Percentiles rank a stretch among this genome's conserved stretches.
These are phyloP conservation scores for Iselma pallidipennis DNA, from an alignment of 2,888 invertebrate genomes.

Conservation along the genomic window DNA sequence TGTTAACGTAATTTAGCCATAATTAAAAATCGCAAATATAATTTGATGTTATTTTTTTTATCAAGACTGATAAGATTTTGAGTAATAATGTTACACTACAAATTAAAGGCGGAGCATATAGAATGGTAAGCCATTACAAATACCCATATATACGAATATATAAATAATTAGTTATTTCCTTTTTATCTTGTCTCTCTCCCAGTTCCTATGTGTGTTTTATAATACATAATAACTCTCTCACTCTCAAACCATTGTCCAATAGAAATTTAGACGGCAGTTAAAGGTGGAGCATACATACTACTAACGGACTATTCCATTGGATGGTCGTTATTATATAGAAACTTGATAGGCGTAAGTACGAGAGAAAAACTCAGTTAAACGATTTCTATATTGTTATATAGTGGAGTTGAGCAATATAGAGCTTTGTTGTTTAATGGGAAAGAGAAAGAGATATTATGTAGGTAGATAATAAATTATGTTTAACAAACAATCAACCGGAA, in stretches of 20 bases:
- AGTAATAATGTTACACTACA: too few species aligned
- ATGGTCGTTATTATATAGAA: constrained; percentile 29
- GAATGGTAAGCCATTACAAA: background rate
- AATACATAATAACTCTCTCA: constrained; percentile 18
- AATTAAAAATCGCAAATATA: too few species aligned
- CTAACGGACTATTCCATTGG: constrained; percentile 37
- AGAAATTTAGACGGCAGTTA: constrained; percentile 41
- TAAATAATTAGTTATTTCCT: constrained; percentile 36
- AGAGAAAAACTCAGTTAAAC: constrained; percentile 28
- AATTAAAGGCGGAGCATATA: background rate
- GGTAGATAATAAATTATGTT: too few species aligned
- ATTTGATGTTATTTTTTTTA: too few species aligned
- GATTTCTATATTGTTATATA: background rate
- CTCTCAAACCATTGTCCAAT: constrained; percentile 36
- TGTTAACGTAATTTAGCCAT: too few species aligned
- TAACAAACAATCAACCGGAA: too few species aligned
- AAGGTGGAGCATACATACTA: constrained; percentile 42
- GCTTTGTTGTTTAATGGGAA: too few species aligned
- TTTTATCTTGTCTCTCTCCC: constrained; percentile 20
- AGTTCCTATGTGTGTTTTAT: constrained; percentile 38
- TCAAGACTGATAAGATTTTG: too few species aligned
- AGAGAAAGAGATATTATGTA: too few species aligned
- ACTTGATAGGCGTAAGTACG: constrained; percentile 27
- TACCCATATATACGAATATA: background rate
- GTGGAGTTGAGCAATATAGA: too few species aligned